Percentiles rank a stretch among this genome's conserved stretches.
Conservation (phyloP, 2,113 vertebrate species). For the Siphamia tubifer region DNA sequence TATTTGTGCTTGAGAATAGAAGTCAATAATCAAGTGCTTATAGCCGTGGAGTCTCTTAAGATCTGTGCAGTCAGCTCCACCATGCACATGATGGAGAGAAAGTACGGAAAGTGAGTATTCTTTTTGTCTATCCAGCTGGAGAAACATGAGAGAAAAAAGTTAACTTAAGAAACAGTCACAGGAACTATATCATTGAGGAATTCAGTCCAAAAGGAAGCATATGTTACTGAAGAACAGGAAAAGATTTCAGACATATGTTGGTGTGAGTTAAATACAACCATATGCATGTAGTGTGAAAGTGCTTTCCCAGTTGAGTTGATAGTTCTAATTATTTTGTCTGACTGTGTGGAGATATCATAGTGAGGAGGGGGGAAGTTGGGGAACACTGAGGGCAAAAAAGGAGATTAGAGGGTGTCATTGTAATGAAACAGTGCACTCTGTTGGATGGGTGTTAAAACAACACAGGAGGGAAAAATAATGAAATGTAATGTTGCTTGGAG, state of each 20-base stretch:
- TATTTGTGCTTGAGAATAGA: slow-evolving; percentile 40
- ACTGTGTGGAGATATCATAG: slow-evolving; percentile 24
- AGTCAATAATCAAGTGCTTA: slow-evolving; percentile 58
- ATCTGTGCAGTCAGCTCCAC: slow-evolving; percentile 30
- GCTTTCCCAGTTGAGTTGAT: slow-evolving; percentile 67
- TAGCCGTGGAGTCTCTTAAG: background rate
- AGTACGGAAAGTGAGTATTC: background rate
- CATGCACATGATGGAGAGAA: background rate
- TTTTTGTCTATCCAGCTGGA: slow-evolving; percentile 11
- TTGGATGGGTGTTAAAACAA: slow-evolving; percentile 53
- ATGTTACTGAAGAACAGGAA: slow-evolving; percentile 28
- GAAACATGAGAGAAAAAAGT: slow-evolving; percentile 34
- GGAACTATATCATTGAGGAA: slow-evolving; percentile 35
- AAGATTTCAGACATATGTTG: slow-evolving; percentile 49
- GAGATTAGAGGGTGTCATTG: background rate
- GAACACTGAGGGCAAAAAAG: slow-evolving; percentile 4
- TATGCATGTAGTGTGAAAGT: slow-evolving; percentile 67
- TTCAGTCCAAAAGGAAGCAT: slow-evolving; percentile 49
- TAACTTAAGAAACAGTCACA: slow-evolving; percentile 14
- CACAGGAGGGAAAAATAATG: too few species aligned
- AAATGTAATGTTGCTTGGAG: background rate
- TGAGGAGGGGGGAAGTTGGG: background rate
- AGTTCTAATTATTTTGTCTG: slow-evolving; percentile 66
- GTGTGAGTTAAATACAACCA: slow-evolving; percentile 30
- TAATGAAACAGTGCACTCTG: slow-evolving; percentile 72